Evolutionary conservation across 2,797 vertebrate genomes (phyloP), one percentile per base, ranked within the genome.

Genomic region (Phaenicophaeus curvirostris): DNA sequence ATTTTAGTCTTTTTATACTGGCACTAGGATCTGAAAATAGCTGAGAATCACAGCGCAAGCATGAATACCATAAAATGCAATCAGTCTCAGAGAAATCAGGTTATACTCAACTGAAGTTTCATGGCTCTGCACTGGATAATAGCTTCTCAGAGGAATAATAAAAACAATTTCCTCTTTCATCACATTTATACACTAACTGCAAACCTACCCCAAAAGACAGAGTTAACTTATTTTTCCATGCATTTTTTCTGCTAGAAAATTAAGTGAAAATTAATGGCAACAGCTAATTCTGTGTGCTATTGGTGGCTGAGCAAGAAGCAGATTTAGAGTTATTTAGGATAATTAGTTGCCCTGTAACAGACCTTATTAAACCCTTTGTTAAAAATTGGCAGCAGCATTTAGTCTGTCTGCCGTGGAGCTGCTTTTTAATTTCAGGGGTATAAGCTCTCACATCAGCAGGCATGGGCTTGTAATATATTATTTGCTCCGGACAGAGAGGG

Each of bases 111-210:
- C 93, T 86, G 85, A 94, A 86, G 37, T 87, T 94, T 87, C 90
- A 46, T 53, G 74, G 59, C 44, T 75, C 80, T 89, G 86, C 90
- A 46, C 77, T 80, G 78, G 80, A 50, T 95, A 94, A 95, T 79
- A 93, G 88, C 88, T 93, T 68, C 95, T 95, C 86, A 31, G 14
- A 84, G 88, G 83, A 83, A 85, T 83, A 93, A 95, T 88, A 75
- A 93, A 97, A 95, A 66, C 73, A 28, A 73, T 96, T 95, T 85
- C 78, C 28, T 81, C 77, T 92, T 79, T 93, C 74, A 66, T 91
- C 94, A 67, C 66, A 25, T 82, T 91, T 93, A 67, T 68, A 88
- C 93, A 87, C 66, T 30, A 65, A 73, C 39, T 66, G 55, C 62
- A 81, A 59, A 53, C 57, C 80, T 78, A 72, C 65, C 87, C 72